These are phyloP conservation scores for Drosophila hawaiiensis DNA, from an alignment of 2,888 invertebrate genomes.

Conservation along the genomic window DNA sequence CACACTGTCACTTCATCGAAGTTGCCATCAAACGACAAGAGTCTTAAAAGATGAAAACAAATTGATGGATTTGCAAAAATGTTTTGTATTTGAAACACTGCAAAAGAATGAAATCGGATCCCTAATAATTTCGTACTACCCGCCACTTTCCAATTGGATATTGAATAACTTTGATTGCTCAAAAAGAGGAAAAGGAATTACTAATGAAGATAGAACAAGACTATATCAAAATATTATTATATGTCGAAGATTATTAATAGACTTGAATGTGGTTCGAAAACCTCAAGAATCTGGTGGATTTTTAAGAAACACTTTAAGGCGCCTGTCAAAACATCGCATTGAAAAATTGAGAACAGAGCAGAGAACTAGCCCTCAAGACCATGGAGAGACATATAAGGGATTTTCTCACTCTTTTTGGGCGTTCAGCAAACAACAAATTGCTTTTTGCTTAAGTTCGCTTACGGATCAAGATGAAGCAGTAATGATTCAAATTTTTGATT, in stretches of 20 bases:
- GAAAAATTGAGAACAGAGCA: slow-evolving; percentile 91
- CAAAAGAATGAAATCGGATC: slow-evolving; percentile 97
- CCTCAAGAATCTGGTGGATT: slow-evolving; percentile 95
- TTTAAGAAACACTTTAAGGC: slow-evolving; percentile 93
- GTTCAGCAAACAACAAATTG: slow-evolving; percentile 92
- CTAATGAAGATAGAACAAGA: slow-evolving; percentile 94
- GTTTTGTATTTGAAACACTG: slow-evolving; percentile 96
- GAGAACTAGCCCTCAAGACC: slow-evolving; percentile 88
- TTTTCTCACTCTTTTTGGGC: slow-evolving; percentile 96
- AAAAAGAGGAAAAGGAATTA: slow-evolving; percentile 89
- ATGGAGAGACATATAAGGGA: slow-evolving; percentile 94
- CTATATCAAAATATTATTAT: slow-evolving; percentile 94
- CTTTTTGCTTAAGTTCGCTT: slow-evolving; percentile 93
- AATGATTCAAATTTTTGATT: slow-evolving; percentile 94
- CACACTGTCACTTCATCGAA: slow-evolving; percentile 93
- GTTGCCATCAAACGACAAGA: slow-evolving; percentile 83
- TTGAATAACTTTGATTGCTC: slow-evolving; percentile 90
- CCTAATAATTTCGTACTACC: slow-evolving; percentile 96
- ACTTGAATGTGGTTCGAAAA: slow-evolving; percentile 92
- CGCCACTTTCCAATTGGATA: slow-evolving; percentile 92
- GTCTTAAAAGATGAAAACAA: slow-evolving; percentile 54
- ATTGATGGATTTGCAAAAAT: slow-evolving; percentile 88
- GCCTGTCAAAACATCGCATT: slow-evolving; percentile 93
- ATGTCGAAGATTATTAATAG: slow-evolving; percentile 92
- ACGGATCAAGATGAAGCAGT: slow-evolving; percentile 94